Percentiles rank a stretch among this genome's conserved stretches.
Evolutionary conservation across 2,888 invertebrate genomes (phyloP).

Genomic region (Micoletzkya japonica): DNA sequence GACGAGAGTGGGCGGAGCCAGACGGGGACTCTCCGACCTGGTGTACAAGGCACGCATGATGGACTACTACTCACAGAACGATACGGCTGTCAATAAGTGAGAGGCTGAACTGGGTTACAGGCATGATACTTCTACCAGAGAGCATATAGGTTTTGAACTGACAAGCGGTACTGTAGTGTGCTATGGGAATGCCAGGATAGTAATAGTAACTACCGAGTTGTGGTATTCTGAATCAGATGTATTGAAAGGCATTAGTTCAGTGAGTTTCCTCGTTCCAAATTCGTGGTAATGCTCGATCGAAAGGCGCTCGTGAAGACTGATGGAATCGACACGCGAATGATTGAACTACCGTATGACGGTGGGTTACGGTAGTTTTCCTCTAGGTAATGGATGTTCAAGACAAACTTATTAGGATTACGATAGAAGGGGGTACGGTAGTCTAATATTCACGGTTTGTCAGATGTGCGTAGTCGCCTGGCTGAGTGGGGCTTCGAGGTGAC

Average conservation of each 20-base stretch:
- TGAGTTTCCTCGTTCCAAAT: constrained; percentile 41
- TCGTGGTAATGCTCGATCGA: constrained; percentile 47
- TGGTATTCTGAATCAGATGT: no score
- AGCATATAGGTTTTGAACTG: background rate
- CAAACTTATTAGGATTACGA: constrained; percentile 6
- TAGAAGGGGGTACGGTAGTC: background rate
- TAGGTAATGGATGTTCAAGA: background rate
- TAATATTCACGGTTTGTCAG: no score
- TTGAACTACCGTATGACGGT: constrained; percentile 26
- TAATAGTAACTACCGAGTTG: background rate
- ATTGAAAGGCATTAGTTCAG: constrained; percentile 35
- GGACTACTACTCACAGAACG: constrained; percentile 29
- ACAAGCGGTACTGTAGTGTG: background rate
- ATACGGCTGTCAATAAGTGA: constrained; percentile 27
- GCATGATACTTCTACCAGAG: background rate
- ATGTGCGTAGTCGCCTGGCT: constrained; percentile 10
- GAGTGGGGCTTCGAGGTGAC: constrained; percentile 29
- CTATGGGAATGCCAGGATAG: background rate
- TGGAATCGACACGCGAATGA: constrained; percentile 28
- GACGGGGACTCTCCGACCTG: constrained; percentile 21
- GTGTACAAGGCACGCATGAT: constrained; percentile 20
- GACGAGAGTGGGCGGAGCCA: constrained; percentile 10
- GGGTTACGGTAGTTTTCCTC: background rate
- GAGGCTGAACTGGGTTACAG: background rate
- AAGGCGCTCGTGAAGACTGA: constrained; percentile 41